Conservation (phyloP, 1,140 invertebrate species). For the Drosophila subobscura region DNA sequence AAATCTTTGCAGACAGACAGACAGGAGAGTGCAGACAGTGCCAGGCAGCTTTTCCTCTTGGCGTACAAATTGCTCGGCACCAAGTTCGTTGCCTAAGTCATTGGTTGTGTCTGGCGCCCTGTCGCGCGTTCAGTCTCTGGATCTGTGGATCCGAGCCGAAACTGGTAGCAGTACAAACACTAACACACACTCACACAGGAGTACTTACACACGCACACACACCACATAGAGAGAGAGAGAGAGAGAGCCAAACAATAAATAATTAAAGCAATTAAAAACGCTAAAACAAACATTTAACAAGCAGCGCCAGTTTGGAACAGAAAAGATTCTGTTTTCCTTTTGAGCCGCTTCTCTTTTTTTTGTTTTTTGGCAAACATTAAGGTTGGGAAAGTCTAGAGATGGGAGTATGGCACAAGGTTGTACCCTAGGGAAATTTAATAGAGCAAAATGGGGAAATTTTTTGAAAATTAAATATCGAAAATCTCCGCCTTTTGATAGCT, state of each 20-base stretch:
- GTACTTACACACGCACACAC: constrained; percentile 6
- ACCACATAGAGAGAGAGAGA: background rate
- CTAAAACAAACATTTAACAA: constrained; percentile 83
- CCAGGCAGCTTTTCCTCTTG: constrained; percentile 33
- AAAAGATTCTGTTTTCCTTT: constrained; percentile 48
- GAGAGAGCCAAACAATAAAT: constrained; percentile 73
- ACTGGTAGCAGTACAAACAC: constrained; percentile 31
- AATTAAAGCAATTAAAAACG: constrained; percentile 82
- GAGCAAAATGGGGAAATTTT: too few species aligned
- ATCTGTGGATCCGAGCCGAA: constrained; percentile 12
- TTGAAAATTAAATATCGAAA: background rate
- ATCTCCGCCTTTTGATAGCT: too few species aligned
- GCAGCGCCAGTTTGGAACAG: constrained; percentile 64
- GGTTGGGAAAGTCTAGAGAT: constrained; percentile 5
- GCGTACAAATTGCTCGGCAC: constrained; percentile 39
- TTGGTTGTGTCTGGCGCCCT: constrained; percentile 69
- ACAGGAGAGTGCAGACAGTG: constrained; percentile 16
- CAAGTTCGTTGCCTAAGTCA: constrained; percentile 79
- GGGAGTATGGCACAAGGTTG: background rate
- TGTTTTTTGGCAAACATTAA: constrained; percentile 33
- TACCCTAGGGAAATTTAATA: constrained; percentile 21
- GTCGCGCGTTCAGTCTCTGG: constrained; percentile 31
- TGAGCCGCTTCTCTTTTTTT: constrained; percentile 1
- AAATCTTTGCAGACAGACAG: constrained; percentile 66
- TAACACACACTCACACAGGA: constrained; percentile 5